Evolutionary conservation across 2,113 vertebrate genomes (phyloP).

Genomic region (Microcebus ravelobensis): DNA sequence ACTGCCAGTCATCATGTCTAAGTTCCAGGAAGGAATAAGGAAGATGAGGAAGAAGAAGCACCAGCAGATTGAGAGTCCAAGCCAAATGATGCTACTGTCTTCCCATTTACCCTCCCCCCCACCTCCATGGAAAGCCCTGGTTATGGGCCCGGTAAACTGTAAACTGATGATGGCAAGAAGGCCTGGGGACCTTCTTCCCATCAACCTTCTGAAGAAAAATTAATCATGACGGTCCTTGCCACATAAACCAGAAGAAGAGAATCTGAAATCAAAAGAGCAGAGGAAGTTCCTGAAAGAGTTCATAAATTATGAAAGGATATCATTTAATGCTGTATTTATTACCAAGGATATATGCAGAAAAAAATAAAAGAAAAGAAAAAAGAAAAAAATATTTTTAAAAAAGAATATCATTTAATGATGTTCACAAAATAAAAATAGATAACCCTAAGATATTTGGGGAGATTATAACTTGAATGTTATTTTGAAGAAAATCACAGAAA

Average conservation of each 20-base stretch:
- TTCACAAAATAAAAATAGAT: neutral
- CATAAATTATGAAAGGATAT: neutral
- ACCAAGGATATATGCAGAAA: no score
- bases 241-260: neutral
- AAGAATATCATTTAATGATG: neutral
- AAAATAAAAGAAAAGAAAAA: no score
- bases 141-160: neutral
- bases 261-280: slow-evolving; percentile 17
- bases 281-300: neutral
- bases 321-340: neutral
- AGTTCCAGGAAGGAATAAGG: neutral
- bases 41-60: neutral
- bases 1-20: neutral
- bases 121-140: neutral
- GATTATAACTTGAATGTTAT: neutral
- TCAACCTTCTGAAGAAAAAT: neutral
- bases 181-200: neutral
- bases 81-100: neutral
- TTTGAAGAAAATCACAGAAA: neutral
- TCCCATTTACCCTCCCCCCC: neutral
- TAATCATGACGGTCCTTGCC: neutral
- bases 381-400: neutral
- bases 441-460: neutral
- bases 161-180: neutral
- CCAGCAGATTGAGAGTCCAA: neutral